A percentile compares a stretch with the other conserved stretches of the same genome.
These are phyloP conservation scores for Argopecten irradians DNA, from an alignment of 1,140 invertebrate species.

Conservation along the genomic window DNA sequence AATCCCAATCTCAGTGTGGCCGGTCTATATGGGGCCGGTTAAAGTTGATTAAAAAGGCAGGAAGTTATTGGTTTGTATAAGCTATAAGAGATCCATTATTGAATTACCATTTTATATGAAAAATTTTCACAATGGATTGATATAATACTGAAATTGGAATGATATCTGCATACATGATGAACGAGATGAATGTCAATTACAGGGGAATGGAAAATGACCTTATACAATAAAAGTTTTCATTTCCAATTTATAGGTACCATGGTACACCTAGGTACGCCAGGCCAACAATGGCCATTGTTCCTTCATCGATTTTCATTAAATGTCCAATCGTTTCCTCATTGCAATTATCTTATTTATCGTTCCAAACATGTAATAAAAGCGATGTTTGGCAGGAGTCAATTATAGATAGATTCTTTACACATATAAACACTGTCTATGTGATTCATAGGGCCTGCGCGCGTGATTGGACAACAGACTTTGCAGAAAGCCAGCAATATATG, in stretches of 20 bases:
- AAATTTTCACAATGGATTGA: conserved; percentile 22
- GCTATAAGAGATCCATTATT: conserved; percentile 4
- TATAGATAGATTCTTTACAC: conserved; percentile 18
- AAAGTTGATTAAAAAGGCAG: conserved; percentile 18
- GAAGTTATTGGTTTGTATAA: conserved; percentile 8
- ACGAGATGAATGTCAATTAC: conserved; percentile 15
- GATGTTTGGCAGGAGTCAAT: conserved; percentile 20
- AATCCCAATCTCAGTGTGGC: not conserved
- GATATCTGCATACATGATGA: conserved; percentile 6
- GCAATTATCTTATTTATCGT: conserved; percentile 19
- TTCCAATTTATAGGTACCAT: conserved; percentile 3
- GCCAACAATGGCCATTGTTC: conserved; percentile 20
- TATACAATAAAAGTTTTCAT: not conserved
- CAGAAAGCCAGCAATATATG: conserved; percentile 21
- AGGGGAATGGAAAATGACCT: conserved; percentile 5
- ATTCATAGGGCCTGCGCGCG: not conserved
- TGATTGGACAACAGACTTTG: conserved; percentile 4
- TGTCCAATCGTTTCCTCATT: conserved; percentile 14
- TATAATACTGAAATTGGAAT: conserved; percentile 18
- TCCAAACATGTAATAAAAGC: conserved; percentile 17
- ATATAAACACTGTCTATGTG: conserved; percentile 22
- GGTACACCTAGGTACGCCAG: conserved; percentile 6
- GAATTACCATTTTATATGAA: conserved; percentile 23
- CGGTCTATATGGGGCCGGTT: not conserved
- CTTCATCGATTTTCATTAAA: conserved; percentile 23